These are phyloP conservation scores for Columba guinea DNA, from an alignment of 2,797 vertebrate species.

Conservation along the genomic window DNA sequence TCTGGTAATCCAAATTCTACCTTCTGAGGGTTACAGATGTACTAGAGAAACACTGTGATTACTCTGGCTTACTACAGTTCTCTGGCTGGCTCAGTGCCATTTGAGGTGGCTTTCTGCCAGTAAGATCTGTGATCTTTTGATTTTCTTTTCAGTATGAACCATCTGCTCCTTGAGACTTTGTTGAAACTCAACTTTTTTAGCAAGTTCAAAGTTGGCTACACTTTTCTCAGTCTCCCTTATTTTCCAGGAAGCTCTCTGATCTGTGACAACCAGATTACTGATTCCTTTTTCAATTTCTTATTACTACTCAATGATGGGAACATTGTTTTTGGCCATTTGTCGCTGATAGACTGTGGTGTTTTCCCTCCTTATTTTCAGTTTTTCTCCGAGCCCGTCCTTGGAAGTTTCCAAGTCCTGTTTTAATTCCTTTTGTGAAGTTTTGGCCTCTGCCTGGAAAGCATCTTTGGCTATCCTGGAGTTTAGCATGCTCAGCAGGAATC, in stretches of 20 bases:
- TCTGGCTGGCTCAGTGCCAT: not conserved
- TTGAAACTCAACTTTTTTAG: not conserved
- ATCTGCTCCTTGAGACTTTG: not conserved
- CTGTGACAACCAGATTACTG: not conserved
- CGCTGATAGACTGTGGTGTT: not conserved
- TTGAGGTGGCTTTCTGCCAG: not conserved
- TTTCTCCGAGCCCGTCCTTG: not conserved
- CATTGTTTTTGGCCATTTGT: not conserved
- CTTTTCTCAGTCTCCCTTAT: not conserved
- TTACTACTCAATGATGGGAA: not conserved
- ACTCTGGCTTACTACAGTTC: not conserved
- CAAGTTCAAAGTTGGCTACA: not conserved
- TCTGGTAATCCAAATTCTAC: not conserved
- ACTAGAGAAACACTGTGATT: not conserved
- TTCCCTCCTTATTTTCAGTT: not conserved
- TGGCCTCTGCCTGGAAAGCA: not conserved
- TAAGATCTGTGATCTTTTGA: constrained; percentile 25
- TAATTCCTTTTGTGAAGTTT: not conserved
- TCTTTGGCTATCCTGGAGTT: not conserved
- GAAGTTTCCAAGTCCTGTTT: not conserved
- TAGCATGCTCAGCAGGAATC: not conserved
- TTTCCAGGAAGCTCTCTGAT: not conserved
- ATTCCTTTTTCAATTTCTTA: not conserved
- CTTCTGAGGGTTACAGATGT: not conserved
- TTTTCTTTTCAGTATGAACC: constrained; percentile 19